Evolutionary conservation across 2,113 vertebrate species (phyloP), one percentile per base, ranked within the genome.

Genomic region (Capreolus pygargus): DNA sequence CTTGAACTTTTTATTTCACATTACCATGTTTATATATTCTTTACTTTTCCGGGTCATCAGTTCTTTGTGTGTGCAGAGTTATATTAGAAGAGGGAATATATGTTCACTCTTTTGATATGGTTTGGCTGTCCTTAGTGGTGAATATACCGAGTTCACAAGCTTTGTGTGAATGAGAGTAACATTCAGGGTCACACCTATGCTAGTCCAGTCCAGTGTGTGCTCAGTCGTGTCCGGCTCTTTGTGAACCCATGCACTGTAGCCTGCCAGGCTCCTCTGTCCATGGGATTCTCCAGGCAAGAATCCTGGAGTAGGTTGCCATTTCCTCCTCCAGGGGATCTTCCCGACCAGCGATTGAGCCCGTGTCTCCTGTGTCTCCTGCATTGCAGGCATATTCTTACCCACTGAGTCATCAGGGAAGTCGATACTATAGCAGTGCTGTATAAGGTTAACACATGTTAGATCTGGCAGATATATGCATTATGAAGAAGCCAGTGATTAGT

Each of bases 401-500:
- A 76, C 70, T 43, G 70, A 43, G 70, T 43, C 70, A 43, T 27
- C 39, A 43, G 23, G 21, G 23, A 76, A 76, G 39, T 27, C 6
- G 6, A 27, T 27, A 76, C 13, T 43, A 76, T 27, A 76, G 70
- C 36, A 76, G 43, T 76, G 70, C 52, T 87, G 28, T 81, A 82
- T 70, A 94, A 91, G 47, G 30, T 89, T 96, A 94, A 94, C 96
- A 87, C 60, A 86, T 50, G 83, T 91, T 76, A 64, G 61, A 70
- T 83, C 52, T 82, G 86, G 57, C 61, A 95, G 78, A 67, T 50
- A 76, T n/a, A 93, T 36, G 30, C 61, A 93, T 86, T 88, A 93
- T 89, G 30, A 45, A 89, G 17, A 85, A 86, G 83, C 87, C 47
- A 87, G 33, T 95, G 95, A 93, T 97, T 91, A 94, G 91, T 36